Base-by-base conservation (phyloP, 2,113 vertebrate genomes). In the Lynx canadensis region DNA sequence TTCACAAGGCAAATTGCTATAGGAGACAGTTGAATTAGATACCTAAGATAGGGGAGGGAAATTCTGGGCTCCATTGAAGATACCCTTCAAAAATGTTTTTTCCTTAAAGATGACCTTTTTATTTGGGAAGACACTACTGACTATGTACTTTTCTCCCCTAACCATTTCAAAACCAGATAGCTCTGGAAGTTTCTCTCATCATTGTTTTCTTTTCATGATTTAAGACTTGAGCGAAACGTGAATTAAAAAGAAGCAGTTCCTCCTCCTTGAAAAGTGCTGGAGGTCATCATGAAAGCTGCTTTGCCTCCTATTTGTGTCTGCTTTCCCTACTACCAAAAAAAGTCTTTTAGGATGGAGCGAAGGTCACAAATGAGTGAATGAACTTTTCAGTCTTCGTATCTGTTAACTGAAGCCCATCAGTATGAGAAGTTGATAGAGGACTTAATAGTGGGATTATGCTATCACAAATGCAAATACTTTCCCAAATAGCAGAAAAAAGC, bases 351-450 rank as follows among this genome's bases (percentile, higher is more conserved):
- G 38, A 14, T 76, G 45, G 93, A 96, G 52, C 98, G 95, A 89
- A 98, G 97, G 95, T 98, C 94, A 25, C 33, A 29, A 96, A 81
- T 96, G 97, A 96, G 96, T 96, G 96, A 98, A 97, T 96, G 90
- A 95, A 93, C 98, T 97, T 96, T 69, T 69, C 95, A 93, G 0
- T 92, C 96, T 82, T 63, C 96, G 95, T 97, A 25, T 97, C 96
- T 55, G 25, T 95, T 91, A 88, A 83, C 97, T 33, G 73, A 9
- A 31, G 96, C 95, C 94, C 94, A 92, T 90, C 94, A 57, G 87
- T 90, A 76, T 63, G 95, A 97, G 91, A 84, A 95, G 85, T 87
- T 87, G 0, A 31, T 78, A 83, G 97, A 98, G 97, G 97, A 96
- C 97, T 82, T 87, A 0, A 5, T 38, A 73, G 80, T 23, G 92